These are phyloP conservation scores for Xiphydria camelus DNA, from an alignment of 2,888 invertebrate genomes.

Conservation along the genomic window DNA sequence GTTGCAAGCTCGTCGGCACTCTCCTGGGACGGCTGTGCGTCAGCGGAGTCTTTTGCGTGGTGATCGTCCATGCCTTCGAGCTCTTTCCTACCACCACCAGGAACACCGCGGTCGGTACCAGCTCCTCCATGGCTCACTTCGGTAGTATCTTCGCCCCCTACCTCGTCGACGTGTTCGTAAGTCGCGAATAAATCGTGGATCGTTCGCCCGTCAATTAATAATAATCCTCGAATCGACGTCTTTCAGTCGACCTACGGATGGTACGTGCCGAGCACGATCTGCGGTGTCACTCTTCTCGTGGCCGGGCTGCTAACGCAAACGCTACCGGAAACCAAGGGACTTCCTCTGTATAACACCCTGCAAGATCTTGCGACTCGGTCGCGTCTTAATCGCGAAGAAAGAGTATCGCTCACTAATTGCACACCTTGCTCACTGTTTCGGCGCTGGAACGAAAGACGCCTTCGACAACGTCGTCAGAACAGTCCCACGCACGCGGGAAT, in stretches of 20 bases:
- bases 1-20: slow-evolving; percentile 48
- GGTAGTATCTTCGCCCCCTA: slow-evolving; percentile 62
- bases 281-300: slow-evolving; percentile 59
- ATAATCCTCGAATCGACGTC: slow-evolving; percentile 4
- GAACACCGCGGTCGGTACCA: slow-evolving; percentile 62
- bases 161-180: slow-evolving; percentile 59
- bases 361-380: slow-evolving; percentile 6
- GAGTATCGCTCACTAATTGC: slow-evolving; percentile 5
- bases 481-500: too few relatives aligned
- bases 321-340: slow-evolving; percentile 63
- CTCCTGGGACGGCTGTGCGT: slow-evolving; percentile 60
- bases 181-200: too few relatives aligned
- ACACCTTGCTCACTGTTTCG: too few relatives aligned
- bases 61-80: slow-evolving; percentile 63
- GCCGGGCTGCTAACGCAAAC: slow-evolving; percentile 60
- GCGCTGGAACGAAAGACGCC: neutral
- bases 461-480: too few relatives aligned
- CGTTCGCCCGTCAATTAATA: too few relatives aligned
- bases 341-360: slow-evolving; percentile 8
- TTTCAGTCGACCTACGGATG: slow-evolving; percentile 56
- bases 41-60: slow-evolving; percentile 62
- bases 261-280: slow-evolving; percentile 61
- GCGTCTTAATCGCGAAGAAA: slow-evolving; percentile 2
- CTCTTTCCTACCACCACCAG: slow-evolving; percentile 62
- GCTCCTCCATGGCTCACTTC: slow-evolving; percentile 61